Percentiles rank a stretch among this genome's conserved stretches.
Evolutionary conservation across 2,888 invertebrate species (phyloP).

Genomic region (Plebejus anna): DNA sequence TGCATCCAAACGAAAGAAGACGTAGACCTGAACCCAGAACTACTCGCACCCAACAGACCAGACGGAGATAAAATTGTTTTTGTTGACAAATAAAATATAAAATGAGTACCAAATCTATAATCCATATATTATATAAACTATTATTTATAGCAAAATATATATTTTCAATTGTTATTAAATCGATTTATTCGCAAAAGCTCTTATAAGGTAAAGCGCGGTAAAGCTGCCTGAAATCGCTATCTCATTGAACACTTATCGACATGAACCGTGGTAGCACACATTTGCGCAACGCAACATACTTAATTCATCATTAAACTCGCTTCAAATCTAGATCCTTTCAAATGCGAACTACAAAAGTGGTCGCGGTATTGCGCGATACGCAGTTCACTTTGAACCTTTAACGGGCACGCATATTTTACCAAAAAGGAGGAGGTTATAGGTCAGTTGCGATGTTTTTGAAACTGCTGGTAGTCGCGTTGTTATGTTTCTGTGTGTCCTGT

Average conservation of each 20-base stretch:
- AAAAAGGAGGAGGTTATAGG: neutral
- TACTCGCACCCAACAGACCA: conserved; percentile 58
- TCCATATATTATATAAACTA: neutral
- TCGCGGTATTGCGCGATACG: conserved; percentile 51
- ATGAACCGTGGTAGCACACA: conserved; percentile 16
- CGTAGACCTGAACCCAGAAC: conserved; percentile 48
- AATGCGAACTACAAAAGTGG: conserved; percentile 68
- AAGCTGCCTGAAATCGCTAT: conserved; percentile 4
- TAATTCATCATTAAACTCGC: conserved; percentile 63
- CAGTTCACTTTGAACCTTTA: conserved; percentile 58
- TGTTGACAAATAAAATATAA: conserved; percentile 47
- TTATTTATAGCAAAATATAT: neutral
- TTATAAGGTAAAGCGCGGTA: neutral
- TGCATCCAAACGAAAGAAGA: conserved; percentile 54
- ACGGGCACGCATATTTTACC: conserved; percentile 41
- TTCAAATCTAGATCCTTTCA: conserved; percentile 70
- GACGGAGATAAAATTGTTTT: conserved; percentile 60
- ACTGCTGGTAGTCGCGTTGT: conserved; percentile 52
- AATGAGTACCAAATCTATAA: neutral
- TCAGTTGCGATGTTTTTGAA: conserved; percentile 50
- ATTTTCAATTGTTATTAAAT: neutral
- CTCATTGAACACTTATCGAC: conserved; percentile 21
- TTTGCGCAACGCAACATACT: conserved; percentile 34
- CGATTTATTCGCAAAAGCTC: neutral
- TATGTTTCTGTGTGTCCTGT: conserved; percentile 61